Conservation (phyloP, 2,797 vertebrate species). For the Crenuchus spilurus region DNA sequence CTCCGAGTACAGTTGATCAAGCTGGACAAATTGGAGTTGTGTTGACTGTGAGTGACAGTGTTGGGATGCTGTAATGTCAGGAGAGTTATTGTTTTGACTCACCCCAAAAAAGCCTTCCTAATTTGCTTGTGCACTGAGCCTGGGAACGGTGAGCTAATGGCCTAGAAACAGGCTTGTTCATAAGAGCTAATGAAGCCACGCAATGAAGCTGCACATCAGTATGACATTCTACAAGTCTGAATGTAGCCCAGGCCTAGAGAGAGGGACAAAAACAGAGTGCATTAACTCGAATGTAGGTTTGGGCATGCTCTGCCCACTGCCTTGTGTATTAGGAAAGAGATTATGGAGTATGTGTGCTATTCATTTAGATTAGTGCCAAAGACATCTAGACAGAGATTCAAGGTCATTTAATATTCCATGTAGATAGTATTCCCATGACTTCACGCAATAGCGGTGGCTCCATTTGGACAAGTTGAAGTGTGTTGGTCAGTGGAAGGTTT, state of each 20-base stretch:
- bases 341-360: not conserved
- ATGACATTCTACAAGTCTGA: slow-evolving; percentile 56
- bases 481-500: too few relatives aligned
- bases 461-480: too few relatives aligned
- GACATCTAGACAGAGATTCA: too few relatives aligned
- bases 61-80: not conserved
- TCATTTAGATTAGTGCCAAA: too few relatives aligned
- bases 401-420: too few relatives aligned
- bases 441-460: too few relatives aligned
- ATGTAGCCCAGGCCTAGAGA: slow-evolving; percentile 42
- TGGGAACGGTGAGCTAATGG: not conserved
- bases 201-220: slow-evolving; percentile 36
- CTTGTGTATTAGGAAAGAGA: not conserved
- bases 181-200: slow-evolving; percentile 52
- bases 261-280: slow-evolving; percentile 32
- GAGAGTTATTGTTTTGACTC: not conserved
- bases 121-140: not conserved
- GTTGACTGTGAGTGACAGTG: not conserved
- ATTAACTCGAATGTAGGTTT: not conserved
- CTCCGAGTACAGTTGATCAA: not conserved
- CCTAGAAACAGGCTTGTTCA: slow-evolving; percentile 1
- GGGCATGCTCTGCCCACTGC: not conserved
- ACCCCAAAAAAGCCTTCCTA: not conserved
- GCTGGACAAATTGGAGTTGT: not conserved
- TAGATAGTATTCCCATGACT: too few relatives aligned